A percentile compares a stretch with the other conserved stretches of the same genome.
phyloP scores from a whole-genome alignment of 2,113 vertebrate species.

The Podocnemis expansa region DNA sequence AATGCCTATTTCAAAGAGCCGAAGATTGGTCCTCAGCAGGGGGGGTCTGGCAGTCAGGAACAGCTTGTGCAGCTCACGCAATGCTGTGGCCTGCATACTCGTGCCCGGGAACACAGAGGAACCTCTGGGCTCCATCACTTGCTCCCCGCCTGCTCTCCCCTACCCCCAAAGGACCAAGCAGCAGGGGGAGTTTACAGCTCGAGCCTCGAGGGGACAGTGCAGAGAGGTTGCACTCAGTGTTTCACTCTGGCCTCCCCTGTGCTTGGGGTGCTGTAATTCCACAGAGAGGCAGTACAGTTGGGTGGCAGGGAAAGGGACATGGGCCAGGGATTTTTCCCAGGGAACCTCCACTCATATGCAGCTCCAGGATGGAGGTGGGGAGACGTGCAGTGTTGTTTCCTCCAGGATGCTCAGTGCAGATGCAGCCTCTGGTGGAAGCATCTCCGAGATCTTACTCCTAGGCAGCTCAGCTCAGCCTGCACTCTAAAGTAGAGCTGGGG shows the following conservation, averaged over 20 bases:
- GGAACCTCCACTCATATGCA: not conserved
- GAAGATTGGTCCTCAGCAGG: constrained; percentile 45
- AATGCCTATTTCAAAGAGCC: constrained; percentile 53
- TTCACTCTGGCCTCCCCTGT: not conserved
- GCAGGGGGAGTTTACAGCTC: not conserved
- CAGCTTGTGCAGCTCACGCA: not conserved
- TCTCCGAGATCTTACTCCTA: not conserved
- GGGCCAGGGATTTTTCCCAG: not conserved
- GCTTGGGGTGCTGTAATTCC: not conserved
- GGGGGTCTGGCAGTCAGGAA: not conserved
- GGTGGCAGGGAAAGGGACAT: not conserved
- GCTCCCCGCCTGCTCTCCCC: not conserved
- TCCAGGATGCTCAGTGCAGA: not conserved
- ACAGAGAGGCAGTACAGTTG: not conserved
- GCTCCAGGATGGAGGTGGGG: not conserved
- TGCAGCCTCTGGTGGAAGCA: not conserved
- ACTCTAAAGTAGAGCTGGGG: too few relatives aligned
- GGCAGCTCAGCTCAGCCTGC: too few relatives aligned
- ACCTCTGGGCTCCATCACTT: too few relatives aligned
- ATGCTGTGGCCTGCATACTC: not conserved
- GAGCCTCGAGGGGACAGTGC: not conserved
- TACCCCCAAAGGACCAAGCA: not conserved
- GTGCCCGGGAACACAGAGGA: rapidly evolving
- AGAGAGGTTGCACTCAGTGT: not conserved
- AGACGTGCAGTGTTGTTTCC: not conserved